phyloP scores from a whole-genome alignment of 2,888 invertebrate genomes.

The Orchesella flavescens region DNA sequence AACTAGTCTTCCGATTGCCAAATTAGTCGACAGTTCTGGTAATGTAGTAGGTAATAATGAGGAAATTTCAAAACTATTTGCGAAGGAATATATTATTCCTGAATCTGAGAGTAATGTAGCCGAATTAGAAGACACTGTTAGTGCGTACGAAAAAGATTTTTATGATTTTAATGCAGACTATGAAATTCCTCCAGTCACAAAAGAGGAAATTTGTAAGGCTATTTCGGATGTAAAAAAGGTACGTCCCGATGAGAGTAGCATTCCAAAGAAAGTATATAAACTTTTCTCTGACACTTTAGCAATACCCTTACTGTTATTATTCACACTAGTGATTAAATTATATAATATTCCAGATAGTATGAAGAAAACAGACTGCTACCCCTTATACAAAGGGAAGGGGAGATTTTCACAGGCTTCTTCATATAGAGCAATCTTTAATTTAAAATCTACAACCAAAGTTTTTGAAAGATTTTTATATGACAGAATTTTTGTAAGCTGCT shows the following conservation, averaged over 20 bases:
- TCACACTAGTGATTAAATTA: not conserved
- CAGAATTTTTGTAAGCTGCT: not conserved
- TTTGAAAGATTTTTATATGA: conserved; percentile 20
- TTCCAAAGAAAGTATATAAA: not conserved
- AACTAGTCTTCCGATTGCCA: not conserved
- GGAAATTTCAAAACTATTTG: not conserved
- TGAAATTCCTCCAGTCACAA: no score
- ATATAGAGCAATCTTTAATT: conserved; percentile 20
- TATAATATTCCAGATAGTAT: not conserved
- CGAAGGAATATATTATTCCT: not conserved
- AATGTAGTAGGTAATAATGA: not conserved
- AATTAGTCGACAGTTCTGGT: not conserved
- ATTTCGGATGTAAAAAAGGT: conserved; percentile 6
- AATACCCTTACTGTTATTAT: not conserved
- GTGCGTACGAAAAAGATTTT: not conserved
- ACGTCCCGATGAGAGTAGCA: not conserved
- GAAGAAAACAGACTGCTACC: not conserved
- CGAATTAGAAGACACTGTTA: no score
- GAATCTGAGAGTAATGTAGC: not conserved
- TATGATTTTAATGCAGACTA: not conserved
- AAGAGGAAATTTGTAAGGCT: not conserved
- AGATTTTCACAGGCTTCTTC: not conserved
- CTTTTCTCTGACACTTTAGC: not conserved
- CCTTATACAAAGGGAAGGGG: conserved; percentile 1
- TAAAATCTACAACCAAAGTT: not conserved